phyloP scores from a whole-genome alignment of 2,888 invertebrate genomes.

The Megamerina dolium region DNA sequence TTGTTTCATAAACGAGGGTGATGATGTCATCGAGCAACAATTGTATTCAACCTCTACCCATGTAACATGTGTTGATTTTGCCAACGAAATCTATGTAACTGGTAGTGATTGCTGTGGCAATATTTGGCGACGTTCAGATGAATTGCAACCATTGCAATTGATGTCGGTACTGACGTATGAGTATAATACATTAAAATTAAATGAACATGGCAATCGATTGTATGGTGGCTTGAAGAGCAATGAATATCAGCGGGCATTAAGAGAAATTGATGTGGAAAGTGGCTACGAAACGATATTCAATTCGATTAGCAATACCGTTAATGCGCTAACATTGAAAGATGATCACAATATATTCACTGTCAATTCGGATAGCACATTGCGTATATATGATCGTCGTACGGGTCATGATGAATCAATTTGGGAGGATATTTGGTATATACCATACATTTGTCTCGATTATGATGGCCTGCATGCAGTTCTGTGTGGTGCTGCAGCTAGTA shows the following conservation, averaged over 20 bases:
- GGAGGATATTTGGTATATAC: conserved; percentile 60
- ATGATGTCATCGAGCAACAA: conserved; percentile 33
- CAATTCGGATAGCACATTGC: conserved; percentile 60
- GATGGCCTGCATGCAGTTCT: conserved; percentile 59
- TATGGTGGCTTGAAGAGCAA: conserved; percentile 42
- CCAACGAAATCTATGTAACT: conserved; percentile 32
- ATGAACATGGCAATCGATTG: conserved; percentile 30
- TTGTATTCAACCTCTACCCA: conserved; percentile 37
- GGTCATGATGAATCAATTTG: conserved; percentile 55
- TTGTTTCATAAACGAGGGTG: conserved; percentile 36
- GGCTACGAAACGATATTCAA: conserved; percentile 41
- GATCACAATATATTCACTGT: conserved; percentile 56
- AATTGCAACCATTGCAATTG: conserved; percentile 40
- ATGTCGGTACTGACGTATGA: conserved; percentile 28
- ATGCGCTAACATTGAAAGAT: conserved; percentile 60
- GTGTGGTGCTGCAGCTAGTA: conserved; percentile 59
- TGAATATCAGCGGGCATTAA: conserved; percentile 30
- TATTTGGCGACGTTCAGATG: conserved; percentile 39
- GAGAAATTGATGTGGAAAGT: conserved; percentile 42
- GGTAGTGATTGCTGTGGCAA: conserved; percentile 37
- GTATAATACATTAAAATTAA: conserved; percentile 37
- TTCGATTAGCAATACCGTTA: conserved; percentile 52
- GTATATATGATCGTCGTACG: conserved; percentile 59
- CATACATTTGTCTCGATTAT: conserved; percentile 60
- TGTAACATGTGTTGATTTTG: conserved; percentile 40